Conservation (phyloP, 92 coral and sea anemone species). For the Epizoanthus stellaris region DNA sequence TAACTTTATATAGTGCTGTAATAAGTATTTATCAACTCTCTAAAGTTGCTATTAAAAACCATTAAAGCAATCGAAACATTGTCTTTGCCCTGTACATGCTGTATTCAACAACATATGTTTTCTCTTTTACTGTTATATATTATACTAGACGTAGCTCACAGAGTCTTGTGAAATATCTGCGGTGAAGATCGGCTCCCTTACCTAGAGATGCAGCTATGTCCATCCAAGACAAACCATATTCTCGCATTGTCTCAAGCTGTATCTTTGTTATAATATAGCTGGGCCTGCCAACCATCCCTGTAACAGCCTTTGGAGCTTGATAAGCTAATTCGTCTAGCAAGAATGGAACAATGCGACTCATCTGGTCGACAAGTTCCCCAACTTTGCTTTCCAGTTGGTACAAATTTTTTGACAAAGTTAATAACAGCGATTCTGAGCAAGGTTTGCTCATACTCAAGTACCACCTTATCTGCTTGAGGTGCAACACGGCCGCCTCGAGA, state of each 20-base stretch:
- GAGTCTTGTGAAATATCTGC: no score
- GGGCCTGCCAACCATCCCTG: no score
- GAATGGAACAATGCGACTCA: background rate
- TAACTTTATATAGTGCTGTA: no score
- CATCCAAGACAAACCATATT: no score
- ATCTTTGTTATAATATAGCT: no score
- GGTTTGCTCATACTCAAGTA: conserved; percentile 10
- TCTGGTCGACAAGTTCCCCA: background rate
- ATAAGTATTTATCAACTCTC: no score
- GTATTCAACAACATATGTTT: background rate
- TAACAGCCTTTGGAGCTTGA: background rate
- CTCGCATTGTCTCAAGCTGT: no score
- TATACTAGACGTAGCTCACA: no score
- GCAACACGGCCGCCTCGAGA: conserved; percentile 10
- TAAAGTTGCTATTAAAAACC: no score
- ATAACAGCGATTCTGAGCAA: background rate
- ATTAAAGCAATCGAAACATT: background rate
- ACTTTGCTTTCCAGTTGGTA: background rate
- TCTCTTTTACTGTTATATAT: no score
- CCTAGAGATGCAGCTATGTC: no score
- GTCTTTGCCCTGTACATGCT: conserved; percentile 8
- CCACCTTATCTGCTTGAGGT: conserved; percentile 7
- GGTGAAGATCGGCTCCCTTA: background rate
- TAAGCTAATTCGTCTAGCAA: conserved; percentile 7
- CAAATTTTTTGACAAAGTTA: background rate